Base-by-base conservation (phyloP, 2,113 vertebrate genomes). In the Ophthalmolycus amberensis region DNA sequence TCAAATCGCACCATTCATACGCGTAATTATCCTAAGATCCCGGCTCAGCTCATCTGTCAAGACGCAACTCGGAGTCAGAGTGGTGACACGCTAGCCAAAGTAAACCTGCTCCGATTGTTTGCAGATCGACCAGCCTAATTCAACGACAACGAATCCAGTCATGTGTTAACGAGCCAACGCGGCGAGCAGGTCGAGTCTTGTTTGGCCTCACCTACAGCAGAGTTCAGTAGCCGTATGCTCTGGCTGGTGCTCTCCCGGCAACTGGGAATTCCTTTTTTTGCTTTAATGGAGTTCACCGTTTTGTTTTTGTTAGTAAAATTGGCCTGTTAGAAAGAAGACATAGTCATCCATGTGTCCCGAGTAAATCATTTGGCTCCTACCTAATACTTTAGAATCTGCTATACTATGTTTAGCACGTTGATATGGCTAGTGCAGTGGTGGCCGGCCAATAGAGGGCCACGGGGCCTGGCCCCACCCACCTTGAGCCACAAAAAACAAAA, bases 91-190 rank as follows among this genome's bases (percentile, higher is more conserved):
- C 56, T 8, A 71, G 74, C 79, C 85, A 84, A 78, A 85, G 62
- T 85, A 85, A 87, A 85, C 73, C 80, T 60, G 67, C 52, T 70
- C 27, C 29, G 16, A 70, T 85, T 85, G 80, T 85, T 77, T 80
- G 64, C 63, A 71, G 70, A 82, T 91, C 64, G 77, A 34, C 48
- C 59, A 67, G 83, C 16, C 82, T 84, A 66, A 79, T 88, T 84
- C 82, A 83, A 85, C 59, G 60, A 65, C 42, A 80, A 73, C 89
- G 82, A 66, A 92, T 91, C 90, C 87, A 84, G 86, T 90, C 85
- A 79, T 75, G 89, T 81, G 76, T 83, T 79, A 79, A 80, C 77
- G 62, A 68, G 50, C 54, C 62, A 60, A 59, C 59, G 50, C 9
- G 18, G 10, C 27, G 58, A 87, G 82, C 92, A 88, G 82, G 92